Conservation (phyloP, 2,797 vertebrate genomes). For the Danio aesculapii region DNA sequence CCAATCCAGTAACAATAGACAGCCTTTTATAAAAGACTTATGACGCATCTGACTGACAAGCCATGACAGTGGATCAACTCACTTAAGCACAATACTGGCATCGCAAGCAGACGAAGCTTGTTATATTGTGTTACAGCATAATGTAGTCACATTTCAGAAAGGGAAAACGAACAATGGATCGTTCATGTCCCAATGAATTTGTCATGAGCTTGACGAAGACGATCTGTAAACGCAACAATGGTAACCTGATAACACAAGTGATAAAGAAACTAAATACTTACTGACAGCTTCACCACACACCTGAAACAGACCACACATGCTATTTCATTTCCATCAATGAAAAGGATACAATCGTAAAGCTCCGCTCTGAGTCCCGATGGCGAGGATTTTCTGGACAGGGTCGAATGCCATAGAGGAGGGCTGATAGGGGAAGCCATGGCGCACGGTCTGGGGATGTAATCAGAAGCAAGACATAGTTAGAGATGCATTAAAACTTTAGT, state of each 20-base stretch:
- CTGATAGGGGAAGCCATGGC: slow-evolving; percentile 98
- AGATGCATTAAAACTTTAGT: background rate
- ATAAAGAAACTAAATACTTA: slow-evolving; percentile 50
- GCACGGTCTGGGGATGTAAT: slow-evolving; percentile 85
- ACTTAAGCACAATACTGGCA: slow-evolving; percentile 26
- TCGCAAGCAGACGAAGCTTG: slow-evolving; percentile 4
- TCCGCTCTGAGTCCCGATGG: slow-evolving; percentile 93
- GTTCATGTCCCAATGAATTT: slow-evolving; percentile 14
- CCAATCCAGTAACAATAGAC: slow-evolving; percentile 34
- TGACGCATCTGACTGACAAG: slow-evolving; percentile 19
- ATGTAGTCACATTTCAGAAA: slow-evolving; percentile 9
- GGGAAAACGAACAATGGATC: background rate
- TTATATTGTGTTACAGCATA: slow-evolving; percentile 26
- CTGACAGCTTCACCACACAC: slow-evolving; percentile 17
- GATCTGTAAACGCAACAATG: background rate
- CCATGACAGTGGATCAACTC: slow-evolving; percentile 23
- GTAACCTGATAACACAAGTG: background rate
- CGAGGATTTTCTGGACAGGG: slow-evolving; percentile 98
- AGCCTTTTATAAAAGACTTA: background rate
- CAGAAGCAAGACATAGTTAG: background rate
- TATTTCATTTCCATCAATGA: slow-evolving; percentile 12
- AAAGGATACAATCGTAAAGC: slow-evolving; percentile 99
- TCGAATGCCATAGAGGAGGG: slow-evolving; percentile 98
- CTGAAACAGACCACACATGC: slow-evolving; percentile 41
- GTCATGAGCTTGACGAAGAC: background rate